These are phyloP conservation scores for Rosalia funebris DNA, from an alignment of 2,888 invertebrate species.

Conservation along the genomic window DNA sequence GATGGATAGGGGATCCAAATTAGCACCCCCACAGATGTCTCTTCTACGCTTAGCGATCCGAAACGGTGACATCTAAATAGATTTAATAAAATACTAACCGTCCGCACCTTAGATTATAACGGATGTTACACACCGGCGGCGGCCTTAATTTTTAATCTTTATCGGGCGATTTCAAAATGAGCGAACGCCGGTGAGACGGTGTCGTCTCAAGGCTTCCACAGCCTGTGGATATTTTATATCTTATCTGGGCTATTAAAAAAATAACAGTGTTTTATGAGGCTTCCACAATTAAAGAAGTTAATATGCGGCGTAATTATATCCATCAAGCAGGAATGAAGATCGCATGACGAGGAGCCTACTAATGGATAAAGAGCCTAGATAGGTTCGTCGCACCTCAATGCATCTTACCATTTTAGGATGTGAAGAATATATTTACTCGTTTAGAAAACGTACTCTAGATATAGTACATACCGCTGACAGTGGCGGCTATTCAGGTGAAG, in stretches of 20 bases:
- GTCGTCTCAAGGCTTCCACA: no score
- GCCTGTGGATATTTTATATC: background rate
- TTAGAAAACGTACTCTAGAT: background rate
- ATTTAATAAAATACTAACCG: no score
- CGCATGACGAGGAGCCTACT: background rate
- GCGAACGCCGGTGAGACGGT: no score
- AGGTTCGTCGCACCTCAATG: background rate
- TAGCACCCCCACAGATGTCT: background rate
- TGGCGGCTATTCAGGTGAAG: no score
- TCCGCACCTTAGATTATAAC: no score
- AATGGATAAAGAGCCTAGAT: background rate
- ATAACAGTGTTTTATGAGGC: background rate
- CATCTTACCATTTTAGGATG: background rate
- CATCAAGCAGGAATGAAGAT: background rate
- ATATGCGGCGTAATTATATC: background rate
- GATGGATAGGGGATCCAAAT: background rate
- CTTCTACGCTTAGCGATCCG: no score
- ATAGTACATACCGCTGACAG: no score
- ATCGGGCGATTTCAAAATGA: background rate
- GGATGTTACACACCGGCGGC: background rate
- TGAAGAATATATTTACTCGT: background rate
- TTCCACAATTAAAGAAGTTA: background rate
- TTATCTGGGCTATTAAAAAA: background rate
- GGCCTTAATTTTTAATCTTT: background rate
- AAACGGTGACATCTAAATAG: no score